Evolutionary conservation across 2,888 invertebrate genomes (phyloP).

Genomic region (Leptura quadrifasciata): DNA sequence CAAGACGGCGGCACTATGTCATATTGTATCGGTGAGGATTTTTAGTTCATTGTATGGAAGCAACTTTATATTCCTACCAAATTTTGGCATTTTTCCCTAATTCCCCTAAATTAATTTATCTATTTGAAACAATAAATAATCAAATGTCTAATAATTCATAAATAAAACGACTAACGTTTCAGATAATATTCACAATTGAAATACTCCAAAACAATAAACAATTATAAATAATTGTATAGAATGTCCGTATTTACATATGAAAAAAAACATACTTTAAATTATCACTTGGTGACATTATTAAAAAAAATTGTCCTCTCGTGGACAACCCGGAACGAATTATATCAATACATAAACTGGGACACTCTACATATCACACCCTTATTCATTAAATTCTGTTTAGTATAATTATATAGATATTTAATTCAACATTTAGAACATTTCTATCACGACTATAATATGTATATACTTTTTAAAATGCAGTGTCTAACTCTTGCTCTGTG

Average conservation of each 20-base stretch:
- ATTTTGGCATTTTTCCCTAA: not conserved
- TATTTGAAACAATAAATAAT: slow-evolving; percentile 23
- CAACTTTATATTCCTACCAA: not conserved
- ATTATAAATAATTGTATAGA: slow-evolving; percentile 10
- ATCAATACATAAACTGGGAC: slow-evolving; percentile 18
- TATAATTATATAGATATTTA: slow-evolving; percentile 45
- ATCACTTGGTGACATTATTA: not conserved
- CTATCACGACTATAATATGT: slow-evolving; percentile 55
- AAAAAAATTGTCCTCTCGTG: not conserved
- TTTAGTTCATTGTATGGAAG: not conserved
- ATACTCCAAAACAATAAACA: slow-evolving; percentile 14
- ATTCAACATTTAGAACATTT: slow-evolving; percentile 55
- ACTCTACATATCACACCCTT: slow-evolving; percentile 37
- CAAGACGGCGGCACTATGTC: not conserved
- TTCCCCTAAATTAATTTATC: not conserved
- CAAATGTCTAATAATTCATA: slow-evolving; percentile 1
- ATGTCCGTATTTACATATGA: slow-evolving; percentile 14
- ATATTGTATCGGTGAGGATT: not conserved
- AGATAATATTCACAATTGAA: not conserved
- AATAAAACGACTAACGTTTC: slow-evolving; percentile 5
- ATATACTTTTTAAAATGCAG: slow-evolving; percentile 36
- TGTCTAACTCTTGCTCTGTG: slow-evolving; percentile 14
- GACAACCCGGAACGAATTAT: not conserved
- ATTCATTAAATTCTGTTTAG: slow-evolving; percentile 31
- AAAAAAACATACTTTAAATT: not conserved